Percentiles rank a stretch among this genome's conserved stretches.
Evolutionary conservation across 1,140 invertebrate genomes (phyloP).

Genomic region (Eriocheir sinensis): DNA sequence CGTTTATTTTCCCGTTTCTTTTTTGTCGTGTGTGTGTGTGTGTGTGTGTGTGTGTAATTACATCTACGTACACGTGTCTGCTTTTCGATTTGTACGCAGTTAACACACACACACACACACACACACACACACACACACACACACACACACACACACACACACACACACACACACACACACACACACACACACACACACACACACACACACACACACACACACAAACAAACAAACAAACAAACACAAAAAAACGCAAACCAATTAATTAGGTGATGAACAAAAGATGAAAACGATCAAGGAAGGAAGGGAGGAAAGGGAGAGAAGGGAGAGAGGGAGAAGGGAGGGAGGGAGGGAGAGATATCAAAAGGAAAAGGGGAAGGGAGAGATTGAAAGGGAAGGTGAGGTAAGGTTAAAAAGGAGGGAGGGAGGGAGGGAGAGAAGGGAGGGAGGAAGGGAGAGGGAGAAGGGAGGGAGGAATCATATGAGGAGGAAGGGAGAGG

Average conservation of each 20-base stretch:
- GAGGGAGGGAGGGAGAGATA: neutral
- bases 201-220: constrained; percentile 40
- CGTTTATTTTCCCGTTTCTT: too few species aligned
- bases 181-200: constrained; percentile 48
- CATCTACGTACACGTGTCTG: neutral
- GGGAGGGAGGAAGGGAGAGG: neutral
- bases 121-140: constrained; percentile 2
- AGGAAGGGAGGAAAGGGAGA: neutral
- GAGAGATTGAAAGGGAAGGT: neutral
- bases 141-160: constrained; percentile 34
- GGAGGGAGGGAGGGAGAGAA: neutral
- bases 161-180: constrained; percentile 11
- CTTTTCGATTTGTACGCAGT: neutral
- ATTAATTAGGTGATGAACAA: neutral
- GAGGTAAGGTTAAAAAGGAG: neutral
- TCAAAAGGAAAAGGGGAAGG: neutral
- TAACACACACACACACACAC: too few species aligned
- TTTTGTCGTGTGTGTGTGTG: too few species aligned
- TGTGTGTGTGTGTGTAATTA: neutral
- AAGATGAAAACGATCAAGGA: neutral
- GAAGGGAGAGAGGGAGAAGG: neutral
- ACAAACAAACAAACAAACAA: neutral
- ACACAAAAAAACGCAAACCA: neutral
- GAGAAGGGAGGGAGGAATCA: neutral
- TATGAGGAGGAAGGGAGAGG: neutral